These are phyloP conservation scores for Cosmia pyralina DNA, from an alignment of 2,888 invertebrate species.

Conservation along the genomic window DNA sequence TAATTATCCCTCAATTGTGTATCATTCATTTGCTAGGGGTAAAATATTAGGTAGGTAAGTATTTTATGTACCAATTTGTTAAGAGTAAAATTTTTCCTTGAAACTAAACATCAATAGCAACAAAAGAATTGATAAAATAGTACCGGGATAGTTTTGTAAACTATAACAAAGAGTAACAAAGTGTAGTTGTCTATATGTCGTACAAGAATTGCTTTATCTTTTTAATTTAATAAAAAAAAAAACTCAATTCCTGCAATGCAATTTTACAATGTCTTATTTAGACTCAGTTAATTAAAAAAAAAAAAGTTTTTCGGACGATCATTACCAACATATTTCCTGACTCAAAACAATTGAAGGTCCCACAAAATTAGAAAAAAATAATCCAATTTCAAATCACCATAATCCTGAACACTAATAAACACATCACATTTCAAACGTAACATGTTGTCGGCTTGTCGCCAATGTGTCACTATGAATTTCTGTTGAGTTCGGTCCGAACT, in stretches of 20 bases:
- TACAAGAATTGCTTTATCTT: neutral
- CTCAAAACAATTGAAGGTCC: neutral
- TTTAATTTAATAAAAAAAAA: too few relatives aligned
- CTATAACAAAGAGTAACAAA: too few relatives aligned
- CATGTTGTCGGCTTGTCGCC: neutral
- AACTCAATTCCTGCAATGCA: neutral
- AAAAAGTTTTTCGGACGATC: neutral
- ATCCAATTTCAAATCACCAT: slow-evolving; percentile 1
- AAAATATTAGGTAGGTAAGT: neutral
- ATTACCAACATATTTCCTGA: neutral
- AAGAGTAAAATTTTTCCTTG: neutral
- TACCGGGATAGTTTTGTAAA: too few relatives aligned
- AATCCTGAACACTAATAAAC: slow-evolving; percentile 9
- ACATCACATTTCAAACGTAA: slow-evolving; percentile 1
- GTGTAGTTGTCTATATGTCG: too few relatives aligned
- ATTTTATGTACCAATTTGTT: neutral
- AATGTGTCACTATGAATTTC: slow-evolving; percentile 53
- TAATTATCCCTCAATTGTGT: neutral
- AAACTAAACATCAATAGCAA: neutral
- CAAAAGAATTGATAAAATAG: neutral
- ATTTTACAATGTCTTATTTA: neutral
- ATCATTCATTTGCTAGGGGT: neutral
- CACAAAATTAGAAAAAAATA: neutral
- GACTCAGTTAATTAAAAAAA: too few relatives aligned
- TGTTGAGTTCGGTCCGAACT: slow-evolving; percentile 39